These are phyloP conservation scores for Enteromius unitaeniatus DNA, from an alignment of 2,797 vertebrate species.

Conservation along the genomic window DNA sequence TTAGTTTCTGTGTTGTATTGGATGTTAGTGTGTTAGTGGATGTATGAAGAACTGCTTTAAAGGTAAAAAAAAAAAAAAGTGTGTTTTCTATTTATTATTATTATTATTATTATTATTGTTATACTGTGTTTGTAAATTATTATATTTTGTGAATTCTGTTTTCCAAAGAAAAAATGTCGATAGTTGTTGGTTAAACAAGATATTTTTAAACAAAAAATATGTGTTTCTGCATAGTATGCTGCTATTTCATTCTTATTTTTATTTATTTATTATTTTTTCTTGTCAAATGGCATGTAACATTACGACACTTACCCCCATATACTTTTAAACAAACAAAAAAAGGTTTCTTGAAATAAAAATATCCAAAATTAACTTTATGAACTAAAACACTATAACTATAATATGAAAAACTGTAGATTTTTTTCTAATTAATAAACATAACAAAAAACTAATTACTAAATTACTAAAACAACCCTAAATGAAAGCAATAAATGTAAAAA, in stretches of 20 bases:
- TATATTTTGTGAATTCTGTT: not conserved
- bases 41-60: not conserved
- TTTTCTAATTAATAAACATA: not conserved
- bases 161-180: not conserved
- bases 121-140: not conserved
- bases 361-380: not conserved
- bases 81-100: too few species aligned
- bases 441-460: not conserved
- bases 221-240: too few species aligned
- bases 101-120: too few species aligned
- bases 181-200: not conserved
- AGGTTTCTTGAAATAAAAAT: not conserved
- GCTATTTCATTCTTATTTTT: too few species aligned
- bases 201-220: too few species aligned
- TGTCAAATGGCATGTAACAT: not conserved
- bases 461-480: not conserved
- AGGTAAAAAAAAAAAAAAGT: not conserved
- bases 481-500: not conserved
- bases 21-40: too few species aligned
- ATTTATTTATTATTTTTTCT: not conserved
- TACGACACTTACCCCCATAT: not conserved
- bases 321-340: not conserved
- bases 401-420: not conserved
- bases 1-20: not conserved
- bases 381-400: not conserved